phyloP scores from a whole-genome alignment of 2,113 vertebrate species.

The Hepsetus odoe region DNA sequence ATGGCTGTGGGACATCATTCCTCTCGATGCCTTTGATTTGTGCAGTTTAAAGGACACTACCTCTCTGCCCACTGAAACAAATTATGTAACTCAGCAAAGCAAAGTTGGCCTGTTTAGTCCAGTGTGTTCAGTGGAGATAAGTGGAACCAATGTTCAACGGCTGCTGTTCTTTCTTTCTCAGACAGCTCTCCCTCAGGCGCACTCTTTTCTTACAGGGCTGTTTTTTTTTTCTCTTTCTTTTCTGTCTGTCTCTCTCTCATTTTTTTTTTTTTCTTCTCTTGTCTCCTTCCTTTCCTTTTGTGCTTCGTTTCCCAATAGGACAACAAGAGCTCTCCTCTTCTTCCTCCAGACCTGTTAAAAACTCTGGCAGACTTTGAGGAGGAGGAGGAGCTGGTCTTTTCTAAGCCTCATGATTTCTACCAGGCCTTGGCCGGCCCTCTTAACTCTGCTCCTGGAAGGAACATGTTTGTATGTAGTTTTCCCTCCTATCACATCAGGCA shows the following conservation, averaged over 20 bases:
- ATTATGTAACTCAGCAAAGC: neutral
- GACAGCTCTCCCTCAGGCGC: constrained; percentile 56
- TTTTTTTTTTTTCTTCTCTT: neutral
- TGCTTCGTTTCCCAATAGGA: constrained; percentile 85
- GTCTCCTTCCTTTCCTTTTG: constrained; percentile 75
- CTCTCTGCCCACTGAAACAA: neutral
- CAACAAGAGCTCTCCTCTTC: constrained; percentile 97
- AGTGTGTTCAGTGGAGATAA: neutral
- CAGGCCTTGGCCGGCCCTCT: constrained; percentile 95
- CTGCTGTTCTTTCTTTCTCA: constrained; percentile 54
- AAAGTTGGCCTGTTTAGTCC: neutral
- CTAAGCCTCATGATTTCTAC: constrained; percentile 99
- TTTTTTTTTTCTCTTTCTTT: neutral
- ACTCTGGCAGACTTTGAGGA: constrained; percentile 98
- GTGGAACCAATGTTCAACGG: constrained; percentile 33
- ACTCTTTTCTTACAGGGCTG: constrained; percentile 66
- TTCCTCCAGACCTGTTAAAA: constrained; percentile 99
- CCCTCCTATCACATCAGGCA: constrained; percentile 43
- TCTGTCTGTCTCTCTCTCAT: constrained; percentile 21
- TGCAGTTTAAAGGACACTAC: neutral
- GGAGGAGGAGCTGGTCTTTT: constrained; percentile 97
- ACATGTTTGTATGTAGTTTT: constrained; percentile 97
- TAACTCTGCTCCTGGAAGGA: constrained; percentile 95
- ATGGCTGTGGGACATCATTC: too few relatives aligned
- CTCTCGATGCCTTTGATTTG: neutral